Conservation (phyloP, 1,140 invertebrate genomes). For the Carcinoscorpius rotundicauda region DNA sequence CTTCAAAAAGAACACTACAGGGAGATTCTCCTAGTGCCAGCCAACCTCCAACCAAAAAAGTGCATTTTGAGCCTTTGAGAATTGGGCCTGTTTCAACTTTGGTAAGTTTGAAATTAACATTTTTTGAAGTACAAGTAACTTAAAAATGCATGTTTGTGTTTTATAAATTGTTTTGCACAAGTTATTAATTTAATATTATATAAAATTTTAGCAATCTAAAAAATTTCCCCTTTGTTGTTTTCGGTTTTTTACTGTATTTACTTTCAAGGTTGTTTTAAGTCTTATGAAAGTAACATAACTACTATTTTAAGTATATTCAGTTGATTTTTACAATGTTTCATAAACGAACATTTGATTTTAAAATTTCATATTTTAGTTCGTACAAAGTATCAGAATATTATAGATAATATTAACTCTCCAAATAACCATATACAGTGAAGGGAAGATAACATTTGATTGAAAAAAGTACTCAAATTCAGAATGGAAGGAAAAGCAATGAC, state of each 20-base stretch:
- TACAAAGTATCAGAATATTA: too few species aligned
- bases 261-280: not conserved
- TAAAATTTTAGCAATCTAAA: not conserved
- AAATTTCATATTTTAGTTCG: too few species aligned
- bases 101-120: slow-evolving; percentile 21
- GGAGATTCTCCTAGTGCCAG: not conserved
- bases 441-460: too few species aligned
- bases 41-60: slow-evolving; percentile 53
- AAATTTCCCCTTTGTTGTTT: not conserved
- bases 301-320: too few species aligned
- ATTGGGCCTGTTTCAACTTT: slow-evolving; percentile 85
- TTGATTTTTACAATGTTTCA: too few species aligned
- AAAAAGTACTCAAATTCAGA: too few species aligned
- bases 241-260: not conserved
- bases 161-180: not conserved
- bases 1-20: too few species aligned
- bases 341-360: too few species aligned
- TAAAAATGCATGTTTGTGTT: not conserved
- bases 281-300: too few species aligned
- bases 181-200: not conserved
- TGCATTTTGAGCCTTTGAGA: slow-evolving; percentile 83
- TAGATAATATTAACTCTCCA: too few species aligned
- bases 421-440: too few species aligned
- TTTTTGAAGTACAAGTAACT: slow-evolving; percentile 1
- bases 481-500: too few species aligned